A percentile compares a stretch with the other conserved stretches of the same genome.
Conservation (phyloP, 2,113 vertebrate genomes). For the Rhea pennata region DNA sequence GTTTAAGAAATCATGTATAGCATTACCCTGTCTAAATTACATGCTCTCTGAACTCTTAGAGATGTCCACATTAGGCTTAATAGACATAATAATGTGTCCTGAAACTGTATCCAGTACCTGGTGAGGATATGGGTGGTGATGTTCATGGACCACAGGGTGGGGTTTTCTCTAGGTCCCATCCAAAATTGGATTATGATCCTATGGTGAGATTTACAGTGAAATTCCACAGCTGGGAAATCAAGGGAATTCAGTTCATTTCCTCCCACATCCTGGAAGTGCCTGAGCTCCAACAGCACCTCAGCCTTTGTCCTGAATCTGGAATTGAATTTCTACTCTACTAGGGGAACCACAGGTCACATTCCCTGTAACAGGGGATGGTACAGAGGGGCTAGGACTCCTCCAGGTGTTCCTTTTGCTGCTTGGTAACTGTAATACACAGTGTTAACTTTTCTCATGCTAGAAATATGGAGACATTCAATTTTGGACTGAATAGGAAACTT, state of each 20-base stretch:
- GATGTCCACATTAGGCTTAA: neutral
- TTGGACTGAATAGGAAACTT: neutral
- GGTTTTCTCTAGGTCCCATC: neutral
- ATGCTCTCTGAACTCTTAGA: neutral
- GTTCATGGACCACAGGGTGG: neutral
- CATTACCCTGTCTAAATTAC: neutral
- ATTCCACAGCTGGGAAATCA: neutral
- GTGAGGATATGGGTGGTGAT: neutral
- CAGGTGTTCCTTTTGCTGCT: neutral
- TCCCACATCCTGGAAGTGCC: neutral
- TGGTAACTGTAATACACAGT: neutral
- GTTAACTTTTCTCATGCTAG: neutral
- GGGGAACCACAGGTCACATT: neutral
- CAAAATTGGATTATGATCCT: neutral
- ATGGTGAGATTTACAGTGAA: neutral
- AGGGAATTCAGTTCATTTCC: neutral
- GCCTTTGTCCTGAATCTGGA: neutral
- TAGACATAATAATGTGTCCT: neutral
- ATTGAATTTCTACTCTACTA: neutral
- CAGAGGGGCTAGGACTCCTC: neutral
- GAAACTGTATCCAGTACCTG: neutral
- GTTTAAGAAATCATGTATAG: neutral
- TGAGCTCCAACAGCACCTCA: neutral
- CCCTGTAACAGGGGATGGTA: neutral
- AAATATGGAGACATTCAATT: neutral